Conservation (phyloP, 1,140 invertebrate species). For the Saccostrea cuccullata region DNA sequence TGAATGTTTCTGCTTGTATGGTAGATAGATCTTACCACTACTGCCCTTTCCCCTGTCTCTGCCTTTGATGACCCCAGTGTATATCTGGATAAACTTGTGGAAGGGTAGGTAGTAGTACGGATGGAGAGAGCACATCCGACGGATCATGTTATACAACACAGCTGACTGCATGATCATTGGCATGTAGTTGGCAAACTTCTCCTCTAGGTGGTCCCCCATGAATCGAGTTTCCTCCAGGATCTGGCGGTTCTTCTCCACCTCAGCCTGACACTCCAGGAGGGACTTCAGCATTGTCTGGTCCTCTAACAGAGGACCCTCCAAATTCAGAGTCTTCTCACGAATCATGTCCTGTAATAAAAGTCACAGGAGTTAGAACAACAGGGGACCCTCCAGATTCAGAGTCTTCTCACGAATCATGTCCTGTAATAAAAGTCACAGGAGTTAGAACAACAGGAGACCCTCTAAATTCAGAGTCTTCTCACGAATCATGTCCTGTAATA, state of each 20-base stretch:
- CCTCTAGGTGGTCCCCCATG: conserved; percentile 74
- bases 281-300: conserved; percentile 76
- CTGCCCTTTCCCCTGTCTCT: conserved; percentile 75
- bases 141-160: conserved; percentile 74
- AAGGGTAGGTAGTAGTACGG: conserved; percentile 75
- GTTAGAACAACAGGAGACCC: conserved; percentile 57
- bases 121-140: conserved; percentile 68
- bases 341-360: conserved; percentile 69
- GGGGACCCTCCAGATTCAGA: conserved; percentile 69
- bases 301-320: conserved; percentile 72
- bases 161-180: conserved; percentile 73
- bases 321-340: conserved; percentile 73
- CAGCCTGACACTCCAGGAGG: conserved; percentile 70
- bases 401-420: conserved; percentile 76
- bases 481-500: conserved; percentile 71
- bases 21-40: conserved; percentile 63
- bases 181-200: conserved; percentile 73
- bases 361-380: conserved; percentile 36
- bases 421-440: conserved; percentile 55
- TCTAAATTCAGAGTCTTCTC: conserved; percentile 75
- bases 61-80: conserved; percentile 64
- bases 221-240: conserved; percentile 75
- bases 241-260: conserved; percentile 70
- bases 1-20: too few species aligned
- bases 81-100: conserved; percentile 73